Evolutionary conservation across 2,113 vertebrate species (phyloP).

Genomic region (Boulengeromyrus knoepffleri): DNA sequence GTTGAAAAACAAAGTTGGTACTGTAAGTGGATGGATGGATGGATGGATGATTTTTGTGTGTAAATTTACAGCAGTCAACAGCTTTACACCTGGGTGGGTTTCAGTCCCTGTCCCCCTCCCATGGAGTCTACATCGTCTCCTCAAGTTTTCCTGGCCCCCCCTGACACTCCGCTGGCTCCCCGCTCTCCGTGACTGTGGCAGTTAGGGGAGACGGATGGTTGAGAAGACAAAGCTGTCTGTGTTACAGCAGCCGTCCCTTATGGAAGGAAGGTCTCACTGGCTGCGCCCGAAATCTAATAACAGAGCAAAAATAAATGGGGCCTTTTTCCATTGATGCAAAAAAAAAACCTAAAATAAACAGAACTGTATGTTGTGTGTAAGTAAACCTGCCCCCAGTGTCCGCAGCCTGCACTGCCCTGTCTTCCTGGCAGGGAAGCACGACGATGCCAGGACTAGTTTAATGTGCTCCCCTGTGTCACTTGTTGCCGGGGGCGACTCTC

Average conservation of each 20-base stretch:
- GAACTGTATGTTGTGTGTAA: not conserved
- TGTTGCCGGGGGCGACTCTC: not conserved
- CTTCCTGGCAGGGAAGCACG: no score
- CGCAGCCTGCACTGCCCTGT: not conserved
- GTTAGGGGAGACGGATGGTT: not conserved
- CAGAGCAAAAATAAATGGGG: no score
- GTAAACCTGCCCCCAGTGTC: not conserved
- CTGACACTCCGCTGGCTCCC: not conserved
- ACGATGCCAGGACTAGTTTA: not conserved
- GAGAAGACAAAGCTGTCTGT: not conserved
- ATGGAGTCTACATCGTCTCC: not conserved
- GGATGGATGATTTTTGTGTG: not conserved
- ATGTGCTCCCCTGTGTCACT: not conserved
- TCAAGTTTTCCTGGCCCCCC: not conserved
- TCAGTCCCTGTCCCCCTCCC: not conserved
- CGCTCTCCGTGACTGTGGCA: not conserved
- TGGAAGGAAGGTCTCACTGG: not conserved
- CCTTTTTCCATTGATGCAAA: not conserved
- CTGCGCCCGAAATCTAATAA: not conserved
- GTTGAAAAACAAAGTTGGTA: not conserved
- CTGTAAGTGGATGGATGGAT: not conserved
- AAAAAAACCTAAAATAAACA: not conserved
- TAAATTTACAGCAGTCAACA: not conserved
- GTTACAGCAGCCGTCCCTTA: not conserved
- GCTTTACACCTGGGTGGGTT: not conserved